Base-by-base conservation (phyloP, 2,888 invertebrate species). In the Himalopsyche japonica region DNA sequence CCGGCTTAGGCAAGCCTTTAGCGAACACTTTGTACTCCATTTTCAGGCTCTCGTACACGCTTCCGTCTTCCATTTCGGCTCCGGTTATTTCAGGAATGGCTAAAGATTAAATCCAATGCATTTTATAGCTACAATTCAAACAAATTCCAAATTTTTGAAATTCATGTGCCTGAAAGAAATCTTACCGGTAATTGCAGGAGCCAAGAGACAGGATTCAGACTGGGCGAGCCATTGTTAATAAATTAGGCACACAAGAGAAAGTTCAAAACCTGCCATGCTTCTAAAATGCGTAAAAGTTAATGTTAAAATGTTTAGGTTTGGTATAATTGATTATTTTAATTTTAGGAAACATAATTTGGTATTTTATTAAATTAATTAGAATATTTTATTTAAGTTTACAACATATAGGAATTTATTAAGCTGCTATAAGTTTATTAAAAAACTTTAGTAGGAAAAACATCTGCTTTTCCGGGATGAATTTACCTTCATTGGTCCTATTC, bases 21-120 rank as follows among this genome's bases (percentile, higher is more conserved):
- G 96, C 96, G 87, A 95, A 93, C 0, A 97, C 94, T 86, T 96
- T 95, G 91, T 96, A 98, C 86, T 94, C 94, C 77, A 96, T 94
- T 12, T 95, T 95, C 81, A 98, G 94, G 15, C 98, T 97, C 90
- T 97, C 97, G 90, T 93, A 96, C 47, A 95, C 94, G 86, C 94
- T 93, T 85, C 94, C 93, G 90, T 97, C 96, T 88, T 94, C 94
- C 91, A 97, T 93, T 88, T 94, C 95, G 87, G 95, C 94, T 88
- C 94, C 94, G 88, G 95, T 91, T 88, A 97, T 94, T 89, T 94
- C 93, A 64, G 97, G 96, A 87, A 94, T 92, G 89, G 96, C 95
- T 95, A 82, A 43, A 78, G 80, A 84, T 79, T 78, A 86, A 82
- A 82, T 79, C 85, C 80, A 86, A 82, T 82, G 77, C 34, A 82